Conservation (phyloP, 2,113 vertebrate species). For the Thinocorus orbignyianus region DNA sequence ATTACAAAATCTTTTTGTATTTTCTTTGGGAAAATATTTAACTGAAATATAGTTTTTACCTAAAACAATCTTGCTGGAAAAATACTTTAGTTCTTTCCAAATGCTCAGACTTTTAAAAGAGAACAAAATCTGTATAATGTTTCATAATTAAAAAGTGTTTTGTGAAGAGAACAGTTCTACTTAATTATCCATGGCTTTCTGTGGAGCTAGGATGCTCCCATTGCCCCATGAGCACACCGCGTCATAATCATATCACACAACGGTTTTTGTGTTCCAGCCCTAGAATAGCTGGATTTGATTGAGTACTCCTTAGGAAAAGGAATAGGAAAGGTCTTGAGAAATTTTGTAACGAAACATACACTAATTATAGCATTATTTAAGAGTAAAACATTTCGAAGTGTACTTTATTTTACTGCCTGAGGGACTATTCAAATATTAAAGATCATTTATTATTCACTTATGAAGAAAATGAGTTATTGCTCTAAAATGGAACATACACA, state of each 20-base stretch:
- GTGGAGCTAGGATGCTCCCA: not conserved
- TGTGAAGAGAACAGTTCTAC: not conserved
- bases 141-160: not conserved
- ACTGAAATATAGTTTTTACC: not conserved
- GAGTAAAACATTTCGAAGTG: not conserved
- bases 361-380: constrained; percentile 26
- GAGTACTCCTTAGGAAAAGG: not conserved
- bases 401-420: not conserved
- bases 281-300: not conserved
- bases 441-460: not conserved
- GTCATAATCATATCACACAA: not conserved
- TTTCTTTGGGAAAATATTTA: not conserved
- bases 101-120: not conserved
- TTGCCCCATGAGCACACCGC: not conserved
- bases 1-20: not conserved
- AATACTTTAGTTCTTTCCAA: not conserved
- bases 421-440: constrained; percentile 9
- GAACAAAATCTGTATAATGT: not conserved
- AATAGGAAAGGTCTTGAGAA: not conserved
- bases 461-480: not conserved
- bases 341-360: not conserved
- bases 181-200: not conserved
- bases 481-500: not conserved
- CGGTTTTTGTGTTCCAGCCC: not conserved
- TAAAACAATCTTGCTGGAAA: not conserved